A percentile compares a stretch with the other conserved stretches of the same genome.
Evolutionary conservation across 2,888 invertebrate genomes (phyloP).

Genomic region (Dynastes hyllus): DNA sequence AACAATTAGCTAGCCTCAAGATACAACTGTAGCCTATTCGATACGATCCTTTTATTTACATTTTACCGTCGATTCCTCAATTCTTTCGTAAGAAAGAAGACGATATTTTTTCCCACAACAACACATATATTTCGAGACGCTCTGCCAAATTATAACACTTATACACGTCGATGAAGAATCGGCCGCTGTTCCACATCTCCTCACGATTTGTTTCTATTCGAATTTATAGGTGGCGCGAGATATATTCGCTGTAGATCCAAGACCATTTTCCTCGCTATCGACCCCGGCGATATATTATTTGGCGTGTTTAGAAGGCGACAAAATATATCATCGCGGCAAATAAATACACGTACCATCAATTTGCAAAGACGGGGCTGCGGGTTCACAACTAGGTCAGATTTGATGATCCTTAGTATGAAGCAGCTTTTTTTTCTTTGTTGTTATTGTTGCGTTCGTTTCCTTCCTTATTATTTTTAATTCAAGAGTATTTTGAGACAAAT

Average conservation of each 20-base stretch:
- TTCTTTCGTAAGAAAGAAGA: not conserved
- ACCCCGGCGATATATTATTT: conserved; percentile 40
- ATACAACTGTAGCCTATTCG: too few relatives aligned
- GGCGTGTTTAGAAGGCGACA: conserved; percentile 44
- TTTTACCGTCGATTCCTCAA: too few relatives aligned
- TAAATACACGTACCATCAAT: conserved; percentile 45
- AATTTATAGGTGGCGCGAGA: conserved; percentile 45
- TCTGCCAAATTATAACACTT: conserved; percentile 33
- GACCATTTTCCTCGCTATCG: conserved; percentile 27
- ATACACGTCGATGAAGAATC: not conserved
- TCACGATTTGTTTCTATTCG: conserved; percentile 45
- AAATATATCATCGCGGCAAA: conserved; percentile 42
- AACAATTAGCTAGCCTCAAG: too few relatives aligned
- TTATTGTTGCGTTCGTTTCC: too few relatives aligned
- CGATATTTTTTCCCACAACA: not conserved
- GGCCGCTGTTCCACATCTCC: conserved; percentile 20
- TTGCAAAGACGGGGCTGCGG: conserved; percentile 3
- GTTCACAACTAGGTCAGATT: conserved; percentile 24
- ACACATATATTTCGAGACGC: not conserved
- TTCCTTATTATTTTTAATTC: too few relatives aligned
- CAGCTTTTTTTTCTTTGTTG: too few relatives aligned
- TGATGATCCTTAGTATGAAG: not conserved
- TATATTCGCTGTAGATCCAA: conserved; percentile 37
- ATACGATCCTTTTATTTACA: too few relatives aligned
- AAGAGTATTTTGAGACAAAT: too few relatives aligned